Evolutionary conservation across 2,888 invertebrate genomes (phyloP).

Genomic region (Leptogaster cylindrica): DNA sequence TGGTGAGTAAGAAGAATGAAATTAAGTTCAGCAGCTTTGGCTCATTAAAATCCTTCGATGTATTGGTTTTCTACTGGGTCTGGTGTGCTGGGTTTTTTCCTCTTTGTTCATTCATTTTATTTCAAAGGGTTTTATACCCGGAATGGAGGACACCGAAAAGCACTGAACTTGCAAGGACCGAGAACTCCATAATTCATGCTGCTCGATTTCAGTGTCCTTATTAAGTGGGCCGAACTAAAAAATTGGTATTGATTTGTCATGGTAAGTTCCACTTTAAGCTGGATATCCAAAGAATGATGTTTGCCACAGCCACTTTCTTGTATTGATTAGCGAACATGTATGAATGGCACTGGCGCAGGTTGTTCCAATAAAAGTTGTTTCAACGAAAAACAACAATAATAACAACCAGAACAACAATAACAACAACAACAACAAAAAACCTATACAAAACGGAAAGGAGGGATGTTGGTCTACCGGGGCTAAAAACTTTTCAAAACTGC

Average conservation of each 20-base stretch:
- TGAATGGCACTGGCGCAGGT: neutral
- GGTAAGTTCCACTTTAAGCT: constrained; percentile 21
- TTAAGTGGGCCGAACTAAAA: constrained; percentile 14
- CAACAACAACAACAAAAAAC: no score
- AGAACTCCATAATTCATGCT: constrained; percentile 23
- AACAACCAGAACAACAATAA: neutral
- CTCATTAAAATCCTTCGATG: no score
- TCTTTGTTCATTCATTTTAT: neutral
- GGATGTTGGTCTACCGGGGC: no score
- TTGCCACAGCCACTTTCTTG: constrained; percentile 13
- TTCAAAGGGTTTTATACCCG: neutral
- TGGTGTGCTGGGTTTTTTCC: no score
- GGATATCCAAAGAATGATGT: neutral
- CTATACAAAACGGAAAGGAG: no score
- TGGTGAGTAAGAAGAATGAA: no score
- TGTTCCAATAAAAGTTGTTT: no score
- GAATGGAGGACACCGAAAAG: neutral
- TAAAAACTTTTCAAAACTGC: neutral
- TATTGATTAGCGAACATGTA: constrained; percentile 18
- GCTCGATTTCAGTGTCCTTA: constrained; percentile 4
- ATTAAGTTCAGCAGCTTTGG: no score
- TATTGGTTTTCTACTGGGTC: no score
- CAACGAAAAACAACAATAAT: neutral
- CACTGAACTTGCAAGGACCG: constrained; percentile 6
- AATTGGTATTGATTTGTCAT: constrained; percentile 28